Conservation (phyloP, 2,888 invertebrate genomes). For the Drosophila phalerata region DNA sequence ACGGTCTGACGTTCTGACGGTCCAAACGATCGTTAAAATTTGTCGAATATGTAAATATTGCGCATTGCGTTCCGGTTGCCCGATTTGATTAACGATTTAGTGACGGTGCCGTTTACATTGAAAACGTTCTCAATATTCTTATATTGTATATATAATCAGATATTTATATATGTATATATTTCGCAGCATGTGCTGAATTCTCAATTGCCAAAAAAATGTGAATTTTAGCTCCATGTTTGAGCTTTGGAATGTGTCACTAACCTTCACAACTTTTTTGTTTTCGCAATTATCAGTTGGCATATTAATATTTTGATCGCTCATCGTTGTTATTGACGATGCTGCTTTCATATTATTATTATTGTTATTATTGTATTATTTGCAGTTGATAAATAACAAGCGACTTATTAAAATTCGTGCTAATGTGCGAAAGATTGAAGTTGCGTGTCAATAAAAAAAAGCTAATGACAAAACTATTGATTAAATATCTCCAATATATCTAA, state of each 20-base stretch:
- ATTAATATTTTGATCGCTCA: conserved; percentile 21
- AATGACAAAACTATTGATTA: conserved; percentile 29
- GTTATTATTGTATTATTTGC: conserved; percentile 20
- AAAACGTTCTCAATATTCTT: conserved; percentile 37
- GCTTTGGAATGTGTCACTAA: conserved; percentile 53
- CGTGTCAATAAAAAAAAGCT: conserved; percentile 62
- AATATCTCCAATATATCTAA: conserved; percentile 29
- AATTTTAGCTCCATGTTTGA: conserved; percentile 23
- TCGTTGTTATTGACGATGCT: neutral
- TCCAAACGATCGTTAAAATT: conserved; percentile 31
- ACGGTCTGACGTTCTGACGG: neutral
- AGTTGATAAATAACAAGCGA: conserved; percentile 14
- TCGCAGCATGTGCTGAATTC: conserved; percentile 62
- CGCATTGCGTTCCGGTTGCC: conserved; percentile 73
- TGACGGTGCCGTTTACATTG: conserved; percentile 53
- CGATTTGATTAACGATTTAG: conserved; percentile 66
- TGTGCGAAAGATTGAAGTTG: conserved; percentile 59
- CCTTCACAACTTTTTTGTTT: conserved; percentile 60
- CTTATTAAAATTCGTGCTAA: conserved; percentile 47
- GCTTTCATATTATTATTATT: conserved; percentile 24
- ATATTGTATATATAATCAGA: conserved; percentile 13
- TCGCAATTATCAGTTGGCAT: conserved; percentile 31
- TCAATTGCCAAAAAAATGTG: conserved; percentile 41
- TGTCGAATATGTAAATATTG: conserved; percentile 67
- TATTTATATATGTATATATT: conserved; percentile 23